Evolutionary conservation across 1,140 invertebrate species (phyloP).

Genomic region (Batillaria attramentaria): DNA sequence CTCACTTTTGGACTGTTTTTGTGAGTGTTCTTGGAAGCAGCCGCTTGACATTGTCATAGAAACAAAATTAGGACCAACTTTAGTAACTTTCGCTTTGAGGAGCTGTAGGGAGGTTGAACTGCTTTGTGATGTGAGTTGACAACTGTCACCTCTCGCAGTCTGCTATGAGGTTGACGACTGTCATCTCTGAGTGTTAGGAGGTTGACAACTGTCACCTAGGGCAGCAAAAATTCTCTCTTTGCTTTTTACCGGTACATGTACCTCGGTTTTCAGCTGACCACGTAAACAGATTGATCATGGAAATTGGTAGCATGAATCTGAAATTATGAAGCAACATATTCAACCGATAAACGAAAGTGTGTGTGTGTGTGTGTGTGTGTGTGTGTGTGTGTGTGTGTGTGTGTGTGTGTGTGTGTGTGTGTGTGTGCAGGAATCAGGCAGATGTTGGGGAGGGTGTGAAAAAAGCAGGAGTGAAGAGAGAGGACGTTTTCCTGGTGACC

Average conservation of each 20-base stretch:
- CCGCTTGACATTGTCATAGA: neutral
- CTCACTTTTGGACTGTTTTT: too few species aligned
- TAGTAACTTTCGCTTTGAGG: neutral
- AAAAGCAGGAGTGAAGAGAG: slow-evolving; percentile 47
- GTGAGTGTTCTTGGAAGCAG: too few species aligned
- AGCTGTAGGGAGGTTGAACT: too few species aligned
- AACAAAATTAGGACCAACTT: neutral
- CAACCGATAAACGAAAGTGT: neutral
- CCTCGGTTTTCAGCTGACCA: too few species aligned
- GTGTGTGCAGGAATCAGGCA: neutral
- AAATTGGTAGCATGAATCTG: too few species aligned
- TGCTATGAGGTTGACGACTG: too few species aligned
- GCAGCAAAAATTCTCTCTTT: neutral
- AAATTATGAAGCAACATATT: neutral
- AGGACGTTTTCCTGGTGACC: slow-evolving; percentile 59
- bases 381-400: neutral
- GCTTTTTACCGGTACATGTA: too few species aligned
- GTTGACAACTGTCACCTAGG: neutral
- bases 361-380: neutral
- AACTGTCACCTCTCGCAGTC: too few species aligned
- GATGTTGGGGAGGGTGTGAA: slow-evolving; percentile 41
- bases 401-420: neutral
- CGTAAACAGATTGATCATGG: too few species aligned
- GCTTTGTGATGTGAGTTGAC: too few species aligned
- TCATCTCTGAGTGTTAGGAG: neutral